Evolutionary conservation across 2,113 vertebrate species (phyloP), one percentile per base, ranked within the genome.

Genomic region (Xiphias gladius): DNA sequence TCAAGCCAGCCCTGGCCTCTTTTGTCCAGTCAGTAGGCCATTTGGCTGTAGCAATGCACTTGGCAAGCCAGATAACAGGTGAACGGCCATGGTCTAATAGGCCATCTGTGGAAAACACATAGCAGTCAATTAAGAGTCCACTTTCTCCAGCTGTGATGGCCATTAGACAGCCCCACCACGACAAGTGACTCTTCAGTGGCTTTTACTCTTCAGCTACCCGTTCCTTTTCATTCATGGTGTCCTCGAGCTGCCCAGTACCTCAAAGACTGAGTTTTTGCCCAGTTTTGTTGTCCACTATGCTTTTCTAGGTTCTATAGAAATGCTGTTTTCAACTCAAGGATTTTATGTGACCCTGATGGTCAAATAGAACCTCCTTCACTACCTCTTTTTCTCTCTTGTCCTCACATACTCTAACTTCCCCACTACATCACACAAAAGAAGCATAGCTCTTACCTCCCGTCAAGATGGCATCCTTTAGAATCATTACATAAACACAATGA

Each of bases 121-220:
- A 73, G 90, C 80, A 85, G 89, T 93, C 94, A 95, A 95, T 95
- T 94, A 94, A 89, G 90, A 92, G 88, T 92, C 91, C 84, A 89
- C 92, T 91, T 86, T 86, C 91, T 91, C 65, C 85, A 74, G 80
- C 82, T 87, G 85, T 76, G 73, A 91, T 58, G 86, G 89, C 94
- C 94, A 94, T 95, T 95, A 95, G 91, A 90, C 86, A 55, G 59
- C 77, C 71, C 66, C 63, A 79, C 83, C 65, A 84, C 6, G 32
- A 90, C 89, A 88, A 94, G 91, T 91, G 91, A 94, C 95, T 92
- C 94, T 94, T 94, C 88, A 95, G 73, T 86, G 87, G 88, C 91
- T 92, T 94, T 92, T 89, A 86, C 90, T 85, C 83, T 90, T 73
- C 71, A 87, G 80, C 67, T 69, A 64, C 37, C 57, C 43, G 1